Evolutionary conservation across 2,113 vertebrate genomes (phyloP).

Genomic region (Eurypyga helias): DNA sequence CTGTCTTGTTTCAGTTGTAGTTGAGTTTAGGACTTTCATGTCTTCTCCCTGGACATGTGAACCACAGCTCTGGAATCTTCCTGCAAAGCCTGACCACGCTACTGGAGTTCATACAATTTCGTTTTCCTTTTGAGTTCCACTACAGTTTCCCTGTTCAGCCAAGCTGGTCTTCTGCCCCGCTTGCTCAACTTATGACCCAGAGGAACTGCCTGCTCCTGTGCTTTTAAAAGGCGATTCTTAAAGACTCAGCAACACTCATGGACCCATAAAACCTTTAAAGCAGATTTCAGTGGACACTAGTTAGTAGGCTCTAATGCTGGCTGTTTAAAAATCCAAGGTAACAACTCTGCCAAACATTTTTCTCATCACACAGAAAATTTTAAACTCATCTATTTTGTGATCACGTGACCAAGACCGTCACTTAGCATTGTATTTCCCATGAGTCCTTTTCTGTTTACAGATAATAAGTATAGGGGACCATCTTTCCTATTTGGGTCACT

Average conservation of each 20-base stretch:
- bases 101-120: not conserved
- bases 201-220: not conserved
- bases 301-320: not conserved
- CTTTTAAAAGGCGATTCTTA: not conserved
- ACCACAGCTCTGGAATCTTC: not conserved
- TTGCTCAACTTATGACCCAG: not conserved
- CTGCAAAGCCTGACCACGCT: rapidly evolving
- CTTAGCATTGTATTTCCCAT: not conserved
- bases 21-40: not conserved
- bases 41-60: not conserved
- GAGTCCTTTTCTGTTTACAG: not conserved
- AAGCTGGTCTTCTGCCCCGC: not conserved
- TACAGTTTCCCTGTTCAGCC: not conserved
- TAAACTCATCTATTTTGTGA: not conserved
- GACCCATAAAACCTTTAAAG: not conserved
- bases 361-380: not conserved
- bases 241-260: not conserved
- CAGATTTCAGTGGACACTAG: not conserved
- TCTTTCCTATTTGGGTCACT: not conserved
- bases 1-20: not conserved
- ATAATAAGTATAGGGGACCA: not conserved
- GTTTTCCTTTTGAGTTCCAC: not conserved
- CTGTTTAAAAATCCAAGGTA: not conserved
- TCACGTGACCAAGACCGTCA: not conserved
- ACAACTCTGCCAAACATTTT: not conserved